Evolutionary conservation across 1,140 invertebrate genomes (phyloP).

Genomic region (Ctenoplectra terminalis): DNA sequence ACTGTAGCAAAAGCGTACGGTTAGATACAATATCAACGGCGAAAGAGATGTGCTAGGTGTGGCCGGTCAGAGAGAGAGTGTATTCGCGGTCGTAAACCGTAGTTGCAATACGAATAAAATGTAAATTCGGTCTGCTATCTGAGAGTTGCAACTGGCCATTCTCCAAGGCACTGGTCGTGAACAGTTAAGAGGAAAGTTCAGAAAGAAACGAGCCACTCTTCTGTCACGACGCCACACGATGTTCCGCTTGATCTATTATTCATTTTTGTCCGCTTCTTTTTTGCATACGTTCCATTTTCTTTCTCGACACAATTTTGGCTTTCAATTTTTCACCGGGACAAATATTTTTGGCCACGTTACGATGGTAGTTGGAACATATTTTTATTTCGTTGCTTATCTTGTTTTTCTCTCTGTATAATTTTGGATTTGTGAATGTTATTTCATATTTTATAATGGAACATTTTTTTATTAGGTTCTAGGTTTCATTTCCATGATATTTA

Average conservation of each 20-base stretch:
- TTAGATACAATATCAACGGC: background rate
- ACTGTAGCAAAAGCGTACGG: background rate
- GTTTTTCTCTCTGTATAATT: too few species aligned
- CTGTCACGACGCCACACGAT: background rate
- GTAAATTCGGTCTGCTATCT: slow-evolving; percentile 46
- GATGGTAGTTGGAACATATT: too few species aligned
- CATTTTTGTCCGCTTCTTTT: background rate
- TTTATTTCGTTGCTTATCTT: too few species aligned
- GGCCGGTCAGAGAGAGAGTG: background rate
- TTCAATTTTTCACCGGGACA: too few species aligned
- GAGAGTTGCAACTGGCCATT: slow-evolving; percentile 10
- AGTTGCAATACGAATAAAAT: slow-evolving; percentile 40
- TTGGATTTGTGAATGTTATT: too few species aligned
- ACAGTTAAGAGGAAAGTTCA: slow-evolving; percentile 40
- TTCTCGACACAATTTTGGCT: too few species aligned
- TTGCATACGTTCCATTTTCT: background rate
- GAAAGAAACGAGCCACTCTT: background rate
- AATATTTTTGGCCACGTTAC: too few species aligned
- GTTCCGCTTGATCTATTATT: slow-evolving; percentile 28
- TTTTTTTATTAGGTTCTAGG: too few species aligned
- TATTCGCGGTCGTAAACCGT: slow-evolving; percentile 3
- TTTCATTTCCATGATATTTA: too few species aligned
- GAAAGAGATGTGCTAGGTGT: slow-evolving; percentile 35
- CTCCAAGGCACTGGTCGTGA: slow-evolving; percentile 13
- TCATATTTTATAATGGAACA: too few species aligned